Evolutionary conservation across 2,888 invertebrate species (phyloP), one percentile per base, ranked within the genome.

Genomic region (Agrypnus murinus): DNA sequence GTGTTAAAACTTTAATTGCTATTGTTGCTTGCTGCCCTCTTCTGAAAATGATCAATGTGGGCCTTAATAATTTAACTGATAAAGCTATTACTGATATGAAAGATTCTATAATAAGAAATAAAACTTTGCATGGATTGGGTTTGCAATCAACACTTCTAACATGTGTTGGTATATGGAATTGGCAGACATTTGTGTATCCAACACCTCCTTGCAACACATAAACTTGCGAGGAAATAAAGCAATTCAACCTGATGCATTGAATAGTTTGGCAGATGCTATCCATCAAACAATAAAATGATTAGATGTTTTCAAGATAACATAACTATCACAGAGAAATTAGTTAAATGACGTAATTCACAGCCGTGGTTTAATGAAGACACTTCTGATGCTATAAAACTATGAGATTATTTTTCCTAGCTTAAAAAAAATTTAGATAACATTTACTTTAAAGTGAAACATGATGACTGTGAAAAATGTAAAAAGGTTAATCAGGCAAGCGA

Each of bases 211-310:
- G 48, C 78, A 81, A 74, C 82, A 84, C 81, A 79, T 84, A 4
- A 84, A 84, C 74, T 69, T 84, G 15, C 83, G 82, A 75, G 84
- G 84, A 14, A 84, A 84, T 64, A 84, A 84, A 73, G 84, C 83
- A 9, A 82, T 84, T 67, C 83, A 83, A 77, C 76, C 80, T 10
- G 73, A 77, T 43, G 83, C 84, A 7, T 80, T 84, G 45, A 82
- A 83, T 65, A 78, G 77, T 32, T 69, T 84, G 12, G 83, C 84
- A 59, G 77, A 81, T 65, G 83, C 83, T 25, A 76, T 84, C 57
- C 83, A 83, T 36, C 81, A 82, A 67, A 82, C n/a, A n/a, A n/a
- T n/a, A n/a, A n/a, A n/a, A n/a, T n/a, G n/a, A n/a, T n/a, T n/a
- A n/a, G n/a, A n/a, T n/a, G n/a, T n/a, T n/a, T n/a, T n/a, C n/a